Conservation (phyloP, 2,797 vertebrate genomes). For the Benthosema pterotum region DNA sequence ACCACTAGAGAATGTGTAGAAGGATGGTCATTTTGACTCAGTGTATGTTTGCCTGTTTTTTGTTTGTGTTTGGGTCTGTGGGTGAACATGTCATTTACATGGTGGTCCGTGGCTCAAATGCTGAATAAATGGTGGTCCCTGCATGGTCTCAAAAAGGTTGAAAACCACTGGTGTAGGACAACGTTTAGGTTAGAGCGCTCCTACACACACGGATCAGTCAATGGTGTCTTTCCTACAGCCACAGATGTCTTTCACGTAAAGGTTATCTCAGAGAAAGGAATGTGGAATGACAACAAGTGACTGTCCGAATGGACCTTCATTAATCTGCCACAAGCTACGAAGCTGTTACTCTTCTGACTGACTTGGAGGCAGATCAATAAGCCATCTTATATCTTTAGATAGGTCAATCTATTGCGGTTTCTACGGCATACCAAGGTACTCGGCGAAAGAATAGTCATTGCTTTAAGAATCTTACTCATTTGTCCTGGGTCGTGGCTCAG, state of each 20-base stretch:
- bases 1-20: too few relatives aligned
- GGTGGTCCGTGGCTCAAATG: too few relatives aligned
- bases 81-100: too few relatives aligned
- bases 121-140: too few relatives aligned
- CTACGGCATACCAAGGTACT: not conserved
- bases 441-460: conserved; percentile 14
- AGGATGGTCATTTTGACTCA: too few relatives aligned
- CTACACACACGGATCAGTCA: conserved; percentile 35
- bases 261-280: conserved; percentile 28
- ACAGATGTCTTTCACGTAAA: conserved; percentile 29
- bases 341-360: conserved; percentile 19
- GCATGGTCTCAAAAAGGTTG: too few relatives aligned
- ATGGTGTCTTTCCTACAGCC: conserved; percentile 34
- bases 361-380: conserved; percentile 32
- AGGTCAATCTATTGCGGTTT: conserved; percentile 19
- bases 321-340: conserved; percentile 22
- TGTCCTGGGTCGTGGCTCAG: too few relatives aligned
- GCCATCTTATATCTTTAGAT: conserved; percentile 33
- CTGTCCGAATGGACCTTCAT: conserved; percentile 37
- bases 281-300: conserved; percentile 19
- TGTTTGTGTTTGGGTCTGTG: too few relatives aligned
- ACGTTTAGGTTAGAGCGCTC: too few relatives aligned
- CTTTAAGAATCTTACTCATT: not conserved
- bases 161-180: too few relatives aligned
- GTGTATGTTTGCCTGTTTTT: too few relatives aligned